Evolutionary conservation across 2,888 invertebrate species (phyloP).

Genomic region (Apamea epomidion): DNA sequence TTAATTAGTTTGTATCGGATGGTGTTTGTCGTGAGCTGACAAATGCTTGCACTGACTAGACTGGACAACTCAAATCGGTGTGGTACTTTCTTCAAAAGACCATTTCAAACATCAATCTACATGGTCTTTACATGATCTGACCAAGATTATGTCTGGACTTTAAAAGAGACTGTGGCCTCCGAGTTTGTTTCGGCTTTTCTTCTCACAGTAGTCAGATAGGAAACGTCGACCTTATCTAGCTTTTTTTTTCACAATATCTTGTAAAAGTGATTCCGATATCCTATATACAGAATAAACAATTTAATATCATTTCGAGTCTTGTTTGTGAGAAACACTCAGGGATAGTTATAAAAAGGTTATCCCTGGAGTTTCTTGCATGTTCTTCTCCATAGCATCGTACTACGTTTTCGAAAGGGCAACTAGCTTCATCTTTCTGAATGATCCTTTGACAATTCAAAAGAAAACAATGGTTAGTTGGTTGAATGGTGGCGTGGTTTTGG

Average conservation of each 20-base stretch:
- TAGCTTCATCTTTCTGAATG: constrained; percentile 3
- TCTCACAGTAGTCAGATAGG: neutral
- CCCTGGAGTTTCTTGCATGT: neutral
- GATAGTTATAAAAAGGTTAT: neutral
- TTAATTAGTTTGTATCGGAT: constrained; percentile 44
- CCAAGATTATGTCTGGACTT: neutral
- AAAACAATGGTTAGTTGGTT: no score
- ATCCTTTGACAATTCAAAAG: neutral
- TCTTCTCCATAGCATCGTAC: neutral
- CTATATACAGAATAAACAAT: neutral
- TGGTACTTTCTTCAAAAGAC: neutral
- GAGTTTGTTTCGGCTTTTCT: neutral
- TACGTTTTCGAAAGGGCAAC: neutral
- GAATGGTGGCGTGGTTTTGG: no score
- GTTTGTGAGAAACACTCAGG: neutral
- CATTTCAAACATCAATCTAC: neutral
- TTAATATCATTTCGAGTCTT: neutral
- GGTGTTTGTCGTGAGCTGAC: constrained; percentile 6
- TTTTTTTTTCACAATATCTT: neutral
- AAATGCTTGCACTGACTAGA: neutral
- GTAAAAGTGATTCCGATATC: neutral
- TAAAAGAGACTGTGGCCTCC: neutral
- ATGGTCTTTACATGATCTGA: neutral
- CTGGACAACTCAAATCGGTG: neutral
- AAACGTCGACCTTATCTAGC: neutral